phyloP scores from a whole-genome alignment of 2,113 vertebrate genomes.

The Thoracochromis brauschi region DNA sequence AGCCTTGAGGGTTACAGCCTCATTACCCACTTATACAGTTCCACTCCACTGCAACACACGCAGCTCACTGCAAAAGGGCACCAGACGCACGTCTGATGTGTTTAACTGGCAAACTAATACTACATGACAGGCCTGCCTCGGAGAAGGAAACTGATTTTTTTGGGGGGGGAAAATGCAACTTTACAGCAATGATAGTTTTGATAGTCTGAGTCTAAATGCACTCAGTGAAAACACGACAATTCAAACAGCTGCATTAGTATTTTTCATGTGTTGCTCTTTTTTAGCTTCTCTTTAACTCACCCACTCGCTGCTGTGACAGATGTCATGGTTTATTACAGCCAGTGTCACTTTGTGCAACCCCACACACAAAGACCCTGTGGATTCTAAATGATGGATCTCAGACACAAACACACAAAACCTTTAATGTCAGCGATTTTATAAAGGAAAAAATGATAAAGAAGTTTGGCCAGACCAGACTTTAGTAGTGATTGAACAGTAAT shows the following conservation, averaged over 20 bases:
- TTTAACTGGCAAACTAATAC: background rate
- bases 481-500: fast-evolving
- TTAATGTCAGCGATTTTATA: background rate
- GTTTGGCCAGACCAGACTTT: background rate
- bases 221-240: fast-evolving
- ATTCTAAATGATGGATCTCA: background rate
- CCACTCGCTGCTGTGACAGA: background rate
- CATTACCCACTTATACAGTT: background rate
- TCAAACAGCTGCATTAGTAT: background rate
- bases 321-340: background rate
- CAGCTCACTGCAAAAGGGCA: background rate
- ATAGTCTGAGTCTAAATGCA: background rate
- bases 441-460: too few species aligned
- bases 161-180: fast-evolving
- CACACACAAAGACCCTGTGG: background rate
- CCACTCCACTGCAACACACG: background rate
- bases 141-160: background rate
- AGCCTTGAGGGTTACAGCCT: background rate
- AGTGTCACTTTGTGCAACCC: background rate
- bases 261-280: background rate
- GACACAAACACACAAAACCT: fast-evolving
- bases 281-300: background rate
- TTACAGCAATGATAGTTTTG: background rate
- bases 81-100: background rate
- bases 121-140: background rate